Evolutionary conservation across 2,797 vertebrate genomes (phyloP).

Genomic region (Arnoldichthys spilopterus): DNA sequence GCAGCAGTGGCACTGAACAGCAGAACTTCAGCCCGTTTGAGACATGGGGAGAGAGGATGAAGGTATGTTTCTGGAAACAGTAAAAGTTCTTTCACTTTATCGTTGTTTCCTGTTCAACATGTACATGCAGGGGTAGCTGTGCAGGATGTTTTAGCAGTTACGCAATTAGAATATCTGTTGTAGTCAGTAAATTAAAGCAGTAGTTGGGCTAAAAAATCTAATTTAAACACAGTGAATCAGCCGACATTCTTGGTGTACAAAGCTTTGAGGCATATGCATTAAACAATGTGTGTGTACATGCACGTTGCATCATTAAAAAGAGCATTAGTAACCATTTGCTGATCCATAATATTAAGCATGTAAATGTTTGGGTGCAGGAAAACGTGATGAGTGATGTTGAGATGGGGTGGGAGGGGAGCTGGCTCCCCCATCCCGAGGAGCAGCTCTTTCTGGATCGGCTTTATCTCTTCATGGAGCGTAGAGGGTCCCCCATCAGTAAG

Average conservation of each 20-base stretch:
- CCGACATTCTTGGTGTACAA: neutral
- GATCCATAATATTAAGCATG: neutral
- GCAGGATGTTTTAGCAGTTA: constrained; percentile 32
- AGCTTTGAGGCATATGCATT: no score
- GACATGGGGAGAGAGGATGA: constrained; percentile 79
- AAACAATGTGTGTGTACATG: no score
- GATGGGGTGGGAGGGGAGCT: constrained; percentile 72
- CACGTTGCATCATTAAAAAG: neutral
- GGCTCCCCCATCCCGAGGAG: constrained; percentile 82
- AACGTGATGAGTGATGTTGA: constrained; percentile 80
- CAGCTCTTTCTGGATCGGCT: constrained; percentile 83
- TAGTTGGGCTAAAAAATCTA: neutral
- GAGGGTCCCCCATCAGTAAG: constrained; percentile 79
- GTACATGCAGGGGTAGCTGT: neutral
- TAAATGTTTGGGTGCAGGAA: constrained; percentile 66
- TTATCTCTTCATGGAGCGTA: constrained; percentile 75
- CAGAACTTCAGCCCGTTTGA: constrained; percentile 69
- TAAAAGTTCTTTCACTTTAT: neutral
- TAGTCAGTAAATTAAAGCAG: constrained; percentile 2
- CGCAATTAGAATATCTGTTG: neutral
- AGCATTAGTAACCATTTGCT: neutral
- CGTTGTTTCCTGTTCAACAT: constrained; percentile 1
- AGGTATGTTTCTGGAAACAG: constrained; percentile 63
- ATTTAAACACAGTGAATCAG: neutral
- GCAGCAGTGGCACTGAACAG: constrained; percentile 62